Conservation (phyloP, 2,113 vertebrate genomes). For the Vulpes vulpes region DNA sequence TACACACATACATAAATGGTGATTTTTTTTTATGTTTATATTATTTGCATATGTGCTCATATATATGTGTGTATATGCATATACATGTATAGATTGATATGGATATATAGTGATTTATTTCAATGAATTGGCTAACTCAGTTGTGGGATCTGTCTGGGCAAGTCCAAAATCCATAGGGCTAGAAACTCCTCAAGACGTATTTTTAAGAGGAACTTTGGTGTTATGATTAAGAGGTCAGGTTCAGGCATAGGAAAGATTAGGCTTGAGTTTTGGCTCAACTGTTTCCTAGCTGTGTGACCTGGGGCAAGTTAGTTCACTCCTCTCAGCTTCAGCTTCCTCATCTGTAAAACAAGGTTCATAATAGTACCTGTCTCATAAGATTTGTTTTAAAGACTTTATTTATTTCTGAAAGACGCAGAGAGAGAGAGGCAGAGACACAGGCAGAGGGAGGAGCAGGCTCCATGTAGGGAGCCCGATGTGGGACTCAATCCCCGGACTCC, state of each 20-base stretch:
- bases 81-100: no score
- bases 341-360: slow-evolving; percentile 35
- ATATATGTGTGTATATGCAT: no score
- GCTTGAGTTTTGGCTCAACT: neutral
- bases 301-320: neutral
- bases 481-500: neutral
- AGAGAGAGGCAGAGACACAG: neutral
- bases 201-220: slow-evolving; percentile 13
- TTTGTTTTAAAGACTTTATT: neutral
- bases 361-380: neutral
- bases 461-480: neutral
- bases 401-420: neutral
- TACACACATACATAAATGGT: no score
- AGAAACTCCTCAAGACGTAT: neutral
- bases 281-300: neutral
- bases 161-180: no score
- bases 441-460: neutral
- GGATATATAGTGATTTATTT: no score
- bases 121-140: no score
- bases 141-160: no score
- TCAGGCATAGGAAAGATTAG: neutral
- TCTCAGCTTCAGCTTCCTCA: neutral
- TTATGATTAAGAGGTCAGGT: slow-evolving; percentile 20
- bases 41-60: no score
- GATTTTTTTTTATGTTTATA: no score